Conservation (phyloP, 2,113 vertebrate species). For the Centropus unirufus region DNA sequence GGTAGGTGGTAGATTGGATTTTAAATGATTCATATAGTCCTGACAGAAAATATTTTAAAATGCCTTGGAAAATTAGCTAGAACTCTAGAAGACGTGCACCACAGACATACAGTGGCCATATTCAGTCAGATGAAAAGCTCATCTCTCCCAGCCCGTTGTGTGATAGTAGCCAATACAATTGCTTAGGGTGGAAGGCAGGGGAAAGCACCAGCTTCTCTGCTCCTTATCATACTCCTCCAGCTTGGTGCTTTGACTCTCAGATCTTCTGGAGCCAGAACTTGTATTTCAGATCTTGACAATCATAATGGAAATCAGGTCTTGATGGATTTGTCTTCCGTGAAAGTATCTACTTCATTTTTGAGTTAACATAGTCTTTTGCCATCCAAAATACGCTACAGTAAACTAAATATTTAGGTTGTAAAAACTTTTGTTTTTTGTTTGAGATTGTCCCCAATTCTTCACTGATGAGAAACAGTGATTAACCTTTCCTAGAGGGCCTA, state of each 20-base stretch:
- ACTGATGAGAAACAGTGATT: neutral
- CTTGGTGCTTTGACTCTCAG: neutral
- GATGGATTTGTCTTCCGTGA: neutral
- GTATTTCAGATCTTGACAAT: neutral
- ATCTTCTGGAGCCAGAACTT: neutral
- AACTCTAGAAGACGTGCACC: neutral
- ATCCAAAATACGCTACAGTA: neutral
- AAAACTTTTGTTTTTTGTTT: neutral
- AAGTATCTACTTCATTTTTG: neutral
- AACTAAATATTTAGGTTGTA: neutral
- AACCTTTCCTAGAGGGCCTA: neutral
- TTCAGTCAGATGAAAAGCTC: neutral
- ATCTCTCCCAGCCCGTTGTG: neutral
- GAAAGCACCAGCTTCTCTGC: neutral
- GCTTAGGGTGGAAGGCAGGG: neutral
- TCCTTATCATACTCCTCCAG: neutral
- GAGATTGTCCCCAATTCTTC: neutral
- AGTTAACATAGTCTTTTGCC: neutral
- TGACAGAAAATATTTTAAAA: slow-evolving; percentile 15
- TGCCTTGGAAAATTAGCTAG: neutral
- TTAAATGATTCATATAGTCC: slow-evolving; percentile 13
- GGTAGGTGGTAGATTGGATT: slow-evolving; percentile 54
- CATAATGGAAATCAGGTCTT: neutral
- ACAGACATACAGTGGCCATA: neutral
- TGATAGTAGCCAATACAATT: neutral